Evolutionary conservation across 2,797 vertebrate species (phyloP), one percentile per base, ranked within the genome.

Genomic region (Sarcophilus harrisii): DNA sequence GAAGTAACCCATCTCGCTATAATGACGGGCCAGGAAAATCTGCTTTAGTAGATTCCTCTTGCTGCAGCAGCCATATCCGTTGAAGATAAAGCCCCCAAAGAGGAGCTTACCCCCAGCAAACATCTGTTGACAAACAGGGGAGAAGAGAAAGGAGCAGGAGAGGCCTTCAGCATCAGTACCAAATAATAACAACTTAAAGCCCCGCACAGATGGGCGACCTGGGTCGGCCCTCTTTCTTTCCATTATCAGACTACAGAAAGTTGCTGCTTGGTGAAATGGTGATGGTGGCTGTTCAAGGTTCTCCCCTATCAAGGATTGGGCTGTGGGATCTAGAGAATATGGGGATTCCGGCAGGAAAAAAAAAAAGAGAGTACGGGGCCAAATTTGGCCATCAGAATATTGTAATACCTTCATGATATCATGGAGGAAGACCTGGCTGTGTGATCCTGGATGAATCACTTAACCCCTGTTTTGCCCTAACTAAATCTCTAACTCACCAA

Each of bases 1-100:
- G 97, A 98, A 98, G 96, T 93, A 97, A 55, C 97, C 98, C 96
- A 96, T 97, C 91, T 94, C 91, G 92, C 94, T 97, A 89, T 97
- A 94, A 4, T 96, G 96, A 59, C 30, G 90, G 58, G 97, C 95
- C 95, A 90, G 96, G 93, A 96, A 93, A 59, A 96, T 96, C 92
- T 97, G 96, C 62, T 98, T 98, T 62, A 98, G 96, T 58, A 97
- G 97, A 92, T 98, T 97, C 92, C 96, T 93, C 94, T 97, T 97
- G 96, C 96, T 98, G 93, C 98, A 95, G 95, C 97, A 95, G 95
- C 97, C 96, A 12, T 98, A 98, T 92, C 98, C 95, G 57, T 97
- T 98, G 93, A 98, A 94, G 94, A 94, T 59, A 28, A 73, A 92
- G 96, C 97, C 97, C 52, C 98, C 96, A 27, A 98, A 98, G 13